Evolutionary conservation across 30 jellyfish, hydroid and myxozoan genomes (phyloP).

Genomic region (Aurelia aurita): DNA sequence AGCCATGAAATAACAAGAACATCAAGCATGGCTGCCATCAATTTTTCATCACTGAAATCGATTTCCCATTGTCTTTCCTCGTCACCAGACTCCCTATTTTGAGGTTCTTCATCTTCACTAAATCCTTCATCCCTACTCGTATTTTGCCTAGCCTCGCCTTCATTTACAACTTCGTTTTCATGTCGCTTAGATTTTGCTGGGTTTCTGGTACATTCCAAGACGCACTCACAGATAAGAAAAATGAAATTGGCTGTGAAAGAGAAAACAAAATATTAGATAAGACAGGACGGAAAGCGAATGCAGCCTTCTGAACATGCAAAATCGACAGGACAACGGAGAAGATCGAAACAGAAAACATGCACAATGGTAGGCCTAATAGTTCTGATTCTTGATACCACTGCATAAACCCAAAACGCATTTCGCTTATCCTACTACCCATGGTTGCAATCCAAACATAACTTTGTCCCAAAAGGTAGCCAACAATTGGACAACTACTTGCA

Average conservation of each 20-base stretch:
- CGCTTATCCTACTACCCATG: too few species aligned
- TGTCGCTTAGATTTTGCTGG: constrained; percentile 4
- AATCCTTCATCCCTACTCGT: not conserved
- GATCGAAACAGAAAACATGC: too few species aligned
- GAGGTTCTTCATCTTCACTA: constrained; percentile 8
- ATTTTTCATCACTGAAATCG: constrained; percentile 10
- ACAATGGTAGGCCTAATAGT: too few species aligned
- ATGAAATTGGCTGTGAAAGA: constrained; percentile 39
- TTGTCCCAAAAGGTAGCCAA: too few species aligned
- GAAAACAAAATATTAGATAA: too few species aligned
- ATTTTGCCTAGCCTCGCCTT: not conserved
- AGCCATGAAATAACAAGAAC: constrained; percentile 46
- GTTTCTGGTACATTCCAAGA: constrained; percentile 13
- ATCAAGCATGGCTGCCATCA: constrained; percentile 35
- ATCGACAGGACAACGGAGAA: too few species aligned
- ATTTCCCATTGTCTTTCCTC: constrained; percentile 14
- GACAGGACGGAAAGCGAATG: too few species aligned
- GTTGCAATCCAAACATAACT: too few species aligned
- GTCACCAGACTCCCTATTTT: not conserved
- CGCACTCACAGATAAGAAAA: constrained; percentile 16
- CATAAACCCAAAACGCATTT: too few species aligned
- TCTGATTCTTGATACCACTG: too few species aligned
- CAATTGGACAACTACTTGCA: too few species aligned
- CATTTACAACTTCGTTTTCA: constrained; percentile 9
- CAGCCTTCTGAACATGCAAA: too few species aligned